These are phyloP conservation scores for Tribolium castaneum DNA, from an alignment of 1,140 invertebrate species.

Conservation along the genomic window DNA sequence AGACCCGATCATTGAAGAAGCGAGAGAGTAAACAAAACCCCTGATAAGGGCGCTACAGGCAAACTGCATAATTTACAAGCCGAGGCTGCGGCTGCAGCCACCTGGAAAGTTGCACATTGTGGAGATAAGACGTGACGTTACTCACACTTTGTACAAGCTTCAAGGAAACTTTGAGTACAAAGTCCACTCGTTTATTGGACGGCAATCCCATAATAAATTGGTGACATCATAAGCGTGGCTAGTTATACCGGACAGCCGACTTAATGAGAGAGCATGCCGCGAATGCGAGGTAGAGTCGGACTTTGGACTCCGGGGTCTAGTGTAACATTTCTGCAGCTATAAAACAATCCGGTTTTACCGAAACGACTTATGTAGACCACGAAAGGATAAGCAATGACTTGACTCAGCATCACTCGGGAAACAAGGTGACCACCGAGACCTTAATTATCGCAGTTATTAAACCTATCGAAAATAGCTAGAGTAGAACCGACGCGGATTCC, in stretches of 20 bases:
- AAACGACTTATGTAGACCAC: background rate
- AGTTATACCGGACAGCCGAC: slow-evolving; percentile 16
- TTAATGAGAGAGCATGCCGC: slow-evolving; percentile 35
- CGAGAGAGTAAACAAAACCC: background rate
- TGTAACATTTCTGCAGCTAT: slow-evolving; percentile 15
- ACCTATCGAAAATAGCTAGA: too few species aligned
- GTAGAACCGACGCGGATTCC: background rate
- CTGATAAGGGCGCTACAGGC: too few species aligned
- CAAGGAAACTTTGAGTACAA: slow-evolving; percentile 37
- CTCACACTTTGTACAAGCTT: background rate
- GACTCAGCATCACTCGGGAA: too few species aligned
- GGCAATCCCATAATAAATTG: slow-evolving; percentile 37
- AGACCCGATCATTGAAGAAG: background rate
- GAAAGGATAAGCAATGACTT: background rate
- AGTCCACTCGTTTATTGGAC: slow-evolving; percentile 39
- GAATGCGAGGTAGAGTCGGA: slow-evolving; percentile 31
- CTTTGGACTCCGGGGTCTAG: slow-evolving; percentile 40
- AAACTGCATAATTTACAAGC: too few species aligned
- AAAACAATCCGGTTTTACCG: slow-evolving; percentile 21
- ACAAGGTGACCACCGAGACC: too few species aligned
- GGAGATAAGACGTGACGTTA: slow-evolving; percentile 25
- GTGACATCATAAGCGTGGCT: slow-evolving; percentile 29
- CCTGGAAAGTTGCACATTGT: background rate
- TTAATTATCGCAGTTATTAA: too few species aligned
- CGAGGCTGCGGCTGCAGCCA: background rate